Evolutionary conservation across 2,797 vertebrate species (phyloP), one percentile per base, ranked within the genome.

Genomic region (Malurus splendens): DNA sequence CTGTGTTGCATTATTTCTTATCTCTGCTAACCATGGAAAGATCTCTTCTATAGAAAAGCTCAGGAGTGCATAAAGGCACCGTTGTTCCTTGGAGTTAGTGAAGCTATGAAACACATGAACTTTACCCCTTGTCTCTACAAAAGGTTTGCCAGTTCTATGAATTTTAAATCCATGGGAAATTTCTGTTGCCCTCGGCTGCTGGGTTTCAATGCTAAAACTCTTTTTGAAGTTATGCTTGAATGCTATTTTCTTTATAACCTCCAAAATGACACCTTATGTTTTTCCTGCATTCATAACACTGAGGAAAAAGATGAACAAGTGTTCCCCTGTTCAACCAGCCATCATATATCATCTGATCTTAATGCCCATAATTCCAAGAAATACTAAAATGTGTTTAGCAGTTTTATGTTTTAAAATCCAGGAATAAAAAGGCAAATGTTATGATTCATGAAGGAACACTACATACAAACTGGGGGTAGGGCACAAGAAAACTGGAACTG

Each of bases 91-190:
- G 84, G 87, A 95, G 85, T 84, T 89, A 92, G 62, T 41, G 87
- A 96, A 96, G 78, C 90, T 94, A 89, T 92, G 93, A 93, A 83
- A 92, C 1, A 14, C 74, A 61, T 96, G 94, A 97, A 96, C 94
- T 93, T 87, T 96, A 89, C 78, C 90, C 90, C 56, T 76, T 67
- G 56, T 51, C 45, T 79, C 83, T 71, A 96, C 94, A 96, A 95
- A 93, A 94, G 92, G 87, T 87, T 93, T 94, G 90, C 90, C 89
- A 95, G 72, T 73, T 74, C 92, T 91, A 71, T 93, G 95, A 94
- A 92, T 96, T 95, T 94, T 88, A 93, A 96, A 94, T 94, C 90
- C 90, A 92, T 96, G 93, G 95, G 93, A 96, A 95, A 75, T 94
- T 95, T 96, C 94, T 91, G 86, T 91, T 95, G 87, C 90, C 86